Evolutionary conservation across 2,797 vertebrate species (phyloP), one percentile per base, ranked within the genome.

Genomic region (Momotus momota): DNA sequence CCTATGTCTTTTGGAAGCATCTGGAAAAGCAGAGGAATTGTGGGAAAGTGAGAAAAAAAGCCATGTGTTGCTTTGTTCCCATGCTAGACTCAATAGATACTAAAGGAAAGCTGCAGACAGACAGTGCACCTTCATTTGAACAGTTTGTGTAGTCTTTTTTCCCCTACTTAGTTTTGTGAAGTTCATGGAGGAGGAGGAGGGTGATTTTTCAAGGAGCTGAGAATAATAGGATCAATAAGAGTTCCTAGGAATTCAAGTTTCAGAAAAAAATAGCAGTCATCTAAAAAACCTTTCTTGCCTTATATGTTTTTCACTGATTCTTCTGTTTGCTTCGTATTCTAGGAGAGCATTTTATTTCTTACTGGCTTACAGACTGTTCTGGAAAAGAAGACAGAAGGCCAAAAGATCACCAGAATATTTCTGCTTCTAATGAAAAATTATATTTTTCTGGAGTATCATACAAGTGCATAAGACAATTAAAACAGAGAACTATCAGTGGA

Each of bases 251-350:
- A n/a, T 3, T 73, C 70, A 20, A 35, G 33, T 88, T 87, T 70
- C n/a, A 73, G 21, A 84, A 83, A 89, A 89, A 57, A n/a, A 46
- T 8, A 51, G 1, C 12, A 33, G 6, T 35, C 2, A 45, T 48
- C 17, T 69, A 19, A 70, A 69, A 75, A 16, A 0, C 0, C 1
- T 45, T 88, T 62, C 7, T 43, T 79, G 3, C 3, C 7, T 64
- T 62, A 9, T 74, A 12, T 66, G 5, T 0, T 69, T 83, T 91
- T 91, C 88, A 74, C 21, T 84, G n/a, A 81, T 86, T 57, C 31
- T 85, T 91, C 35, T 88, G 8, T 96, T 94, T 96, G 22, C 18
- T 94, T 95, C 14, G 7, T 82, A 16, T 96, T 93, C 77, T 79
- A 96, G 96, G 96, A 73, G 14, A 45, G 2, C 3, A 35, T 55